Percentiles rank a stretch among this genome's conserved stretches.
These are phyloP conservation scores for Marasmarcha lunaedactyla DNA, from an alignment of 2,888 invertebrate species.

Conservation along the genomic window DNA sequence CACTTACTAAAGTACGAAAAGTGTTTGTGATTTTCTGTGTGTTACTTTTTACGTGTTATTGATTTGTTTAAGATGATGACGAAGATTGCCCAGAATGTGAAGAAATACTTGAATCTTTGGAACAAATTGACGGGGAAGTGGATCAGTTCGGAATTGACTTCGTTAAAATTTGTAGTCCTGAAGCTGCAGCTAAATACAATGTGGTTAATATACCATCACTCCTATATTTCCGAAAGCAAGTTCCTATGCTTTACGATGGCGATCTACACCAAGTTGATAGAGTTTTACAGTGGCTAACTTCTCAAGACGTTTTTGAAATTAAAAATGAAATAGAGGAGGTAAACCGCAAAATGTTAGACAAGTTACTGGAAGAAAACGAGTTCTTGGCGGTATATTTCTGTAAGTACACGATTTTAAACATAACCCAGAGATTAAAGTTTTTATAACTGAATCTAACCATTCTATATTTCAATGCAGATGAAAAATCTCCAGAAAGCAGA, in stretches of 20 bases:
- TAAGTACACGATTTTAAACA: no score
- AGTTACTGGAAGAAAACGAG: conserved; percentile 93
- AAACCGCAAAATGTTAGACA: conserved; percentile 95
- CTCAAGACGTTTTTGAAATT: conserved; percentile 94
- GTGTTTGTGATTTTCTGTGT: background rate
- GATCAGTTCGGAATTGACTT: conserved; percentile 95
- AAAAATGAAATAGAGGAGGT: conserved; percentile 98
- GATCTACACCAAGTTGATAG: conserved; percentile 89
- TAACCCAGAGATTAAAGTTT: no score
- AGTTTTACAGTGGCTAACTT: conserved; percentile 89
- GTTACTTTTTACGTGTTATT: background rate
- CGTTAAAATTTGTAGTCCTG: conserved; percentile 88
- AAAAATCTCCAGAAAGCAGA: conserved; percentile 84
- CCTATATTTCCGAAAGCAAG: conserved; percentile 86
- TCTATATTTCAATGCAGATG: conserved; percentile 68
- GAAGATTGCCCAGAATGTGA: conserved; percentile 92
- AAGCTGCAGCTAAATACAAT: conserved; percentile 85
- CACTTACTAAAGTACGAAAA: background rate
- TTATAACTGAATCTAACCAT: background rate
- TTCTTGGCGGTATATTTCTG: conserved; percentile 96
- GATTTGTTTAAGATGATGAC: conserved; percentile 73
- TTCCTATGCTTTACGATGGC: conserved; percentile 90
- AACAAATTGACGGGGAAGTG: conserved; percentile 95
- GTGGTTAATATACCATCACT: conserved; percentile 87
- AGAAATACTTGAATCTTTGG: conserved; percentile 89